These are phyloP conservation scores for Spialia ferax DNA, from an alignment of 2,888 invertebrate species.

Conservation along the genomic window DNA sequence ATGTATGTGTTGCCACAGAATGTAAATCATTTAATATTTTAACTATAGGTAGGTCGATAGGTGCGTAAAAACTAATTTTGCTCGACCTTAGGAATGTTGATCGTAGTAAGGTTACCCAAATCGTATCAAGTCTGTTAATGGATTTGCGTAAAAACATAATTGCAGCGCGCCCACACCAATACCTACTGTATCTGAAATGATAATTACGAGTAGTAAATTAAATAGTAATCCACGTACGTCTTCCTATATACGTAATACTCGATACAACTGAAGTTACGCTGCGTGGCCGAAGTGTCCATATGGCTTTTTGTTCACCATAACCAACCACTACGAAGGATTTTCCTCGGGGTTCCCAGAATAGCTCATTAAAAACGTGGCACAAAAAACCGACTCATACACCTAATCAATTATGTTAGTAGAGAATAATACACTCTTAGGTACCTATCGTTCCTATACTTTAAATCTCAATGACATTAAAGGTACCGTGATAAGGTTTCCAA, in stretches of 20 bases:
- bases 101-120: slow-evolving; percentile 6
- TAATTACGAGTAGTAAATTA: slow-evolving; percentile 28
- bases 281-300: slow-evolving; percentile 14
- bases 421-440: slow-evolving; percentile 5
- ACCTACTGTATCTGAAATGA: background rate
- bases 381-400: slow-evolving; percentile 19
- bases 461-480: slow-evolving; percentile 24
- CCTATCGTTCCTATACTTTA: slow-evolving; percentile 12
- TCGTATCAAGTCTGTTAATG: slow-evolving; percentile 22
- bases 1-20: too few species aligned
- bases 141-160: slow-evolving; percentile 35
- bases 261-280: slow-evolving; percentile 37
- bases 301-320: slow-evolving; percentile 26
- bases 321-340: slow-evolving; percentile 26
- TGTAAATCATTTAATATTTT: too few species aligned
- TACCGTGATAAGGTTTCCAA: slow-evolving; percentile 6
- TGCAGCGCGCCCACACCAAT: slow-evolving; percentile 16
- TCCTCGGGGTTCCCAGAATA: slow-evolving; percentile 19
- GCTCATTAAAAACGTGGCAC: slow-evolving; percentile 17
- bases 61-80: background rate
- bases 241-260: slow-evolving; percentile 14
- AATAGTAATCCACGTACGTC: background rate
- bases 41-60: too few species aligned
- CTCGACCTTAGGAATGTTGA: background rate
- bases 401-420: slow-evolving; percentile 18